Conservation (phyloP, 2,888 invertebrate genomes). For the Andrena fulva region DNA sequence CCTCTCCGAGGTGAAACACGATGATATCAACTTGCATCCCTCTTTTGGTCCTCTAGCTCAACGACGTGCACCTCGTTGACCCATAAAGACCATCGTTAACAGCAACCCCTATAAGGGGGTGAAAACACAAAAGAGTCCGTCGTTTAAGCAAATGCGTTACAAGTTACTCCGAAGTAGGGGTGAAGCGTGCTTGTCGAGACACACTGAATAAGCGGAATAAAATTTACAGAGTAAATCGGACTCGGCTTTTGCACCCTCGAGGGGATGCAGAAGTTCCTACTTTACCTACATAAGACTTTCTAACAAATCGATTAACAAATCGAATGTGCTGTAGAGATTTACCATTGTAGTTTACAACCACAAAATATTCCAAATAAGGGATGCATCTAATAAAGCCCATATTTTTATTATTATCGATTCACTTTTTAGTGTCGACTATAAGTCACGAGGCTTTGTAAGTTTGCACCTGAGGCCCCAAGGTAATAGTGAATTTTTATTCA, state of each 20-base stretch:
- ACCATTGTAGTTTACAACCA: neutral
- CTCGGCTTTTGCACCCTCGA: neutral
- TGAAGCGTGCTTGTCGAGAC: neutral
- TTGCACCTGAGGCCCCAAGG: neutral
- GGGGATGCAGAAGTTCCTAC: conserved; percentile 20
- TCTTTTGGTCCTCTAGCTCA: conserved; percentile 19
- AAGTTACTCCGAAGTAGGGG: neutral
- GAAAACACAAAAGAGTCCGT: neutral
- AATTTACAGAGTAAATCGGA: neutral
- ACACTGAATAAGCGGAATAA: neutral
- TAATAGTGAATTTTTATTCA: neutral
- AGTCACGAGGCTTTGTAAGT: neutral
- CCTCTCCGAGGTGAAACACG: neutral
- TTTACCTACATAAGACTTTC: conserved; percentile 40
- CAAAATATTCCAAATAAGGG: too few species aligned
- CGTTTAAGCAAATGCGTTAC: neutral
- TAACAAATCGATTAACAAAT: neutral
- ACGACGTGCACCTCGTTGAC: conserved; percentile 44
- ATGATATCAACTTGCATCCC: neutral
- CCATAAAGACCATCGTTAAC: conserved; percentile 35
- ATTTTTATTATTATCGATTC: neutral
- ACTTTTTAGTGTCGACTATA: neutral
- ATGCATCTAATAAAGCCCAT: neutral
- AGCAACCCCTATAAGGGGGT: neutral
- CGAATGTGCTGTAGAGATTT: neutral